Percentiles rank a stretch among this genome's conserved stretches.
Evolutionary conservation across 2,113 vertebrate genomes (phyloP).

Genomic region (Paradoxurus hermaphroditus): DNA sequence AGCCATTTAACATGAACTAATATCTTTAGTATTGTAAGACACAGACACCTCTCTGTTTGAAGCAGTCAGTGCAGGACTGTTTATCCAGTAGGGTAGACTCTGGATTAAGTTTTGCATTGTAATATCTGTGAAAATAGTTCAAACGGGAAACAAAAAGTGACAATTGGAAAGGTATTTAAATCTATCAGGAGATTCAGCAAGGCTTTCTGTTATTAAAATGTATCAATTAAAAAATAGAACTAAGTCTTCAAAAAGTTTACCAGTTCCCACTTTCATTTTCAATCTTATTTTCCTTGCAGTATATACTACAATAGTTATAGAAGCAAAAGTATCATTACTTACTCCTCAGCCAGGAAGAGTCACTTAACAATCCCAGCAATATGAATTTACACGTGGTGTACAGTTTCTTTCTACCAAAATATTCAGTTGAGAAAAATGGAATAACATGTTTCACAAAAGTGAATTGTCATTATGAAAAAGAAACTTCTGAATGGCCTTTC

Average conservation of each 20-base stretch:
- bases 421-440: neutral
- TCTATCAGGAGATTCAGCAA: neutral
- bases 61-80: neutral
- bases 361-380: neutral
- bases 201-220: neutral
- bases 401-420: neutral
- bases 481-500: neutral
- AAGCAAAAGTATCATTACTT: neutral
- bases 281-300: neutral
- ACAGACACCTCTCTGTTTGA: neutral
- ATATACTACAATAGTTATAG: neutral
- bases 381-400: neutral
- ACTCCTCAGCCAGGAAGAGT: neutral
- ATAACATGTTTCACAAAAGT: neutral
- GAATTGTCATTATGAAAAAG: slow-evolving; percentile 5
- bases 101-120: neutral
- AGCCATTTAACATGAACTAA: neutral
- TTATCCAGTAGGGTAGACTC: neutral
- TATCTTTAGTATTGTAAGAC: neutral
- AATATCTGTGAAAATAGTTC: neutral
- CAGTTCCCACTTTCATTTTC: neutral
- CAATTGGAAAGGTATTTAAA: neutral
- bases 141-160: neutral
- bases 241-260: neutral
- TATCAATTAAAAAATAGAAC: neutral